phyloP scores from a whole-genome alignment of 2,888 invertebrate genomes.

The Himalopsyche japonica region DNA sequence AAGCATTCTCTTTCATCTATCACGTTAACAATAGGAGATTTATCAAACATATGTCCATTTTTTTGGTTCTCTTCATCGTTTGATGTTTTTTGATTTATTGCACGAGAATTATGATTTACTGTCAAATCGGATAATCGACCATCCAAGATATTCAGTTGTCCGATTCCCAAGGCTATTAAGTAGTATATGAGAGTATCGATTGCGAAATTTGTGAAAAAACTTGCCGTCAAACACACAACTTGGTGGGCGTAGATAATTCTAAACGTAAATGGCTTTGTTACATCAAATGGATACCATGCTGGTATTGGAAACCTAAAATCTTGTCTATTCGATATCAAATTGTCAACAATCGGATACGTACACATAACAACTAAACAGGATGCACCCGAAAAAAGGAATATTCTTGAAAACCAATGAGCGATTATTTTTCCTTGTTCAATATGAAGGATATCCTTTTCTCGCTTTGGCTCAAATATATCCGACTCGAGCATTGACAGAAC shows the following conservation, averaged over 20 bases:
- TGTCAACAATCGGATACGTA: neutral
- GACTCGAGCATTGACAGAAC: neutral
- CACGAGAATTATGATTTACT: neutral
- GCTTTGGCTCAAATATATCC: neutral
- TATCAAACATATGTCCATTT: neutral
- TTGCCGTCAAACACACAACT: neutral
- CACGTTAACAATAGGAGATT: neutral
- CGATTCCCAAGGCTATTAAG: neutral
- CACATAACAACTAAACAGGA: neutral
- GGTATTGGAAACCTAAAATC: neutral
- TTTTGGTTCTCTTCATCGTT: neutral
- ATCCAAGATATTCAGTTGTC: slow-evolving; percentile 12
- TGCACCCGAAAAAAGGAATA: neutral
- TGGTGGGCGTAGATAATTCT: neutral
- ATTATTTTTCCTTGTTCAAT: neutral
- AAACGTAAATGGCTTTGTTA: neutral
- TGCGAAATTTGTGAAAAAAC: neutral
- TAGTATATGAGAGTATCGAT: slow-evolving; percentile 2
- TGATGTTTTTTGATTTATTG: neutral
- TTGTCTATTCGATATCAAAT: neutral
- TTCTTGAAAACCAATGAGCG: neutral
- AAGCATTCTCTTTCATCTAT: neutral
- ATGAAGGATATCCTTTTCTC: neutral
- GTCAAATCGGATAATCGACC: slow-evolving; percentile 1
- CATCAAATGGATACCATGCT: slow-evolving; percentile 11